phyloP scores from a whole-genome alignment of 2,797 vertebrate genomes.

The Danionella dracula region DNA sequence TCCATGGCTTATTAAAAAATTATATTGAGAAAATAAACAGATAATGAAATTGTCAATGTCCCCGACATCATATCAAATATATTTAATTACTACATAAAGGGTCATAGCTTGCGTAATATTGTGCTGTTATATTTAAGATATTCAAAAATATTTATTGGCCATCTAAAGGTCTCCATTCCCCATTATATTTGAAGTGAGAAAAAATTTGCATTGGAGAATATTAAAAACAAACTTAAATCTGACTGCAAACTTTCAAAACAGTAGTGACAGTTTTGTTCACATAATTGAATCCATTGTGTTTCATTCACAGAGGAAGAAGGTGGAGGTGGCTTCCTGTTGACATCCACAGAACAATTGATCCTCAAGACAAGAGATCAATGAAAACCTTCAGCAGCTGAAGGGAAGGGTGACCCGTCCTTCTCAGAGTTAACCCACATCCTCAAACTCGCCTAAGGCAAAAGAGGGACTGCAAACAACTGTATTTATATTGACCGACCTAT shows the following conservation, averaged over 20 bases:
- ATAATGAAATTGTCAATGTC: no score
- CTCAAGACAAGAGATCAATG: not conserved
- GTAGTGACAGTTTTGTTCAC: not conserved
- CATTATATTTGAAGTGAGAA: no score
- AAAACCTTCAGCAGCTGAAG: not conserved
- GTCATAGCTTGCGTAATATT: no score
- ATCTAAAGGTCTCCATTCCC: no score
- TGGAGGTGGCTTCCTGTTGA: slow-evolving; percentile 8
- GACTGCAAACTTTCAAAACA: not conserved
- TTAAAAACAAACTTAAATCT: no score
- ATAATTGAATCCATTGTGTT: slow-evolving; percentile 2
- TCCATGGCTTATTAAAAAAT: no score
- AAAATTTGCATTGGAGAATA: no score
- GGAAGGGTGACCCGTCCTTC: not conserved
- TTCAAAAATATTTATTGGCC: no score
- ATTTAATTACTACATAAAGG: no score
- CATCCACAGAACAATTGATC: not conserved
- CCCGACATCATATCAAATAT: no score
- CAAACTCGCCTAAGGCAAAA: not conserved
- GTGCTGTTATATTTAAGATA: no score
- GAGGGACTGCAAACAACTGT: not conserved
- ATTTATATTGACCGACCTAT: not conserved
- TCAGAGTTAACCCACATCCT: not conserved
- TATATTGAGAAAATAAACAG: no score
- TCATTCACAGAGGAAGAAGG: slow-evolving; percentile 5